Evolutionary conservation across 2,797 vertebrate genomes (phyloP), one percentile per base, ranked within the genome.

Genomic region (Gadopsis marmoratus): DNA sequence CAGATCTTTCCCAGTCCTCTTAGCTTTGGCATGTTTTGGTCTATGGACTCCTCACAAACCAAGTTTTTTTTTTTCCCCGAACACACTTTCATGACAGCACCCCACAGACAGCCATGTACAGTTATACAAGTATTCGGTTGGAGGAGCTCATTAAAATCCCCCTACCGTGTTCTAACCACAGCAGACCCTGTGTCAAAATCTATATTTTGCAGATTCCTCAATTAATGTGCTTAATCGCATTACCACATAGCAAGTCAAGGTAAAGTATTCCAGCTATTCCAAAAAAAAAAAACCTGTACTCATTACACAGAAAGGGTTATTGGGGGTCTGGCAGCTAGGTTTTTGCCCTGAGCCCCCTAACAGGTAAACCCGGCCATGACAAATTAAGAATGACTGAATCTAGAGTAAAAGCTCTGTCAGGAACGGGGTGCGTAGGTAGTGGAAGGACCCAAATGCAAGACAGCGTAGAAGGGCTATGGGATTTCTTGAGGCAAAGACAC

Each of bases 101-200:
- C 55, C 39, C 17, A 6, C 0, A 14, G 53, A 51, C 51, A 35
- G 29, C 31, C 13, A 5, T 9, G 5, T 60, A 23, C 26, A 64
- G 56, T 45, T 31, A n/a, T 37, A 37, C 8, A 37, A 31, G 62
- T 65, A 53, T 9, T 23, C 37, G 50, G 47, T 47, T 64, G 35
- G 13, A 78, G 67, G 66, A 45, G 77, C 39, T 43, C 62, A 76
- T 79, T 81, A 82, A 81, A 82, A 21, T 69, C 3, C 35, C 0
- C 66, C 72, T 0, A 19, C 62, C 65, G 69, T 51, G 70, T 70
- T 55, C 45, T 41, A 4, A 66, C 39, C 33, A 41, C 13, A 1
- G 35, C 4, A 2, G 33, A 5, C 33, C 33, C 33, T 33, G 33
- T 33, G 37, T 37, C 37, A 37, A 9, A 37, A 37, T 37, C 8